Percentiles rank a stretch among this genome's conserved stretches.
Conservation (phyloP, 2,797 vertebrate species). For the Delichon dasypus region DNA sequence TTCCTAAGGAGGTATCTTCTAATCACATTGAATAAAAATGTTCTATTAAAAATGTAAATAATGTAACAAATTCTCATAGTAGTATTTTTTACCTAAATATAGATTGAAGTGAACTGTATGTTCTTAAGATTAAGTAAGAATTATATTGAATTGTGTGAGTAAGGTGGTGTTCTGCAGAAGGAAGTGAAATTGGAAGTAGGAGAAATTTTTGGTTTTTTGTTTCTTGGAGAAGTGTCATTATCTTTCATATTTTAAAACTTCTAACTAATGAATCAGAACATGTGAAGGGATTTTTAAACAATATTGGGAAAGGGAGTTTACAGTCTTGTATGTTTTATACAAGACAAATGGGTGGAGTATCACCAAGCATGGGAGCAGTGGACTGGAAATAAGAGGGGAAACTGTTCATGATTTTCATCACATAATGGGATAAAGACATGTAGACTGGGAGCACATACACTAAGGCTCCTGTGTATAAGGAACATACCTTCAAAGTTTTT, state of each 20-base stretch:
- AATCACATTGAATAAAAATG: not conserved
- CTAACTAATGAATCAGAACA: not conserved
- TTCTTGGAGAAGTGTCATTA: not conserved
- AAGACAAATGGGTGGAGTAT: not conserved
- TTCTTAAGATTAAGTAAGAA: not conserved
- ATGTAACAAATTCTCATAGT: not conserved
- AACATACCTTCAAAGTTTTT: not conserved
- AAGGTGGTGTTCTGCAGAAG: not conserved
- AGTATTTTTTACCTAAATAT: not conserved
- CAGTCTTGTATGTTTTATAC: not conserved
- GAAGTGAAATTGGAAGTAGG: not conserved
- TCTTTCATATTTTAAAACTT: not conserved
- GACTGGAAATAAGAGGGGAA: not conserved
- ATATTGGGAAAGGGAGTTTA: not conserved
- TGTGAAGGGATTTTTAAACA: not conserved
- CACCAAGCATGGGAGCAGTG: not conserved
- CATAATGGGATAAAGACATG: not conserved
- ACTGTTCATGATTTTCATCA: not conserved
- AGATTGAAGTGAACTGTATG: not conserved
- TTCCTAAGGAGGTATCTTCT: not conserved
- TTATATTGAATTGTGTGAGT: not conserved
- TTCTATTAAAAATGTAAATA: not conserved
- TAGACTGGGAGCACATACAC: rapidly evolving
- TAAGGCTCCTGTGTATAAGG: not conserved
- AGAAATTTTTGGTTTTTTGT: not conserved